Evolutionary conservation across 2,797 vertebrate genomes (phyloP), one percentile per base, ranked within the genome.

Genomic region (Xiphophorus birchmanni): DNA sequence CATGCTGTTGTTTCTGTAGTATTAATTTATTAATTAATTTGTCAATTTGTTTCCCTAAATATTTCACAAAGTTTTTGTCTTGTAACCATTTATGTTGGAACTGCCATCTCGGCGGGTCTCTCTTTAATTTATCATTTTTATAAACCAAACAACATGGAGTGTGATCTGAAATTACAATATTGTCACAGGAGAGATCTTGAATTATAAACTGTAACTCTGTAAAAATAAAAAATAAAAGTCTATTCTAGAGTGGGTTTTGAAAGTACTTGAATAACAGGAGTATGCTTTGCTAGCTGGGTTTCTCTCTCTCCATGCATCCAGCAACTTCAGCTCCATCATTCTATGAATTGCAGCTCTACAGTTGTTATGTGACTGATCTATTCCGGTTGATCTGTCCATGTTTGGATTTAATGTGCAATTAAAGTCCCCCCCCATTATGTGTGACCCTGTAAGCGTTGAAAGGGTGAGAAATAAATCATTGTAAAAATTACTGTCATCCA

Each of bases 161-260:
- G 0, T 84, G 75, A 69, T 86, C 81, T 26, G 47, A 84, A 2
- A 84, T 42, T 6, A 52, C 42, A 15, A 85, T 83, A 48, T 44
- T 74, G 9, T 42, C 50, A 42, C 42, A 75, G 21, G 12, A 42
- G 23, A 17, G 65, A 29, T 76, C n/a, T 3, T 37, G 13, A 3
- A 63, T 76, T 65, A 9, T 65, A 2, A 4, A 23, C 32, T 32
- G 32, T 32, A 32, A 32, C 32, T 32, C 32, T 32, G 32, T 32
- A 32, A 32, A 32, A 32, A 32, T 32, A 32, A 32, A 32, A 32
- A 32, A 32, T 32, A 32, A 32, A 32, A 32, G 32, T 32, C 32
- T 32, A 32, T 32, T 32, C 32, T 32, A 32, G 32, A 32, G 32
- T 32, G 32, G 32, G 32, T 32, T 32, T 32, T 32, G 32, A 32